Evolutionary conservation across 92 coral and sea anemone species (phyloP).

Genomic region (Hydrozoanthus gracilis): DNA sequence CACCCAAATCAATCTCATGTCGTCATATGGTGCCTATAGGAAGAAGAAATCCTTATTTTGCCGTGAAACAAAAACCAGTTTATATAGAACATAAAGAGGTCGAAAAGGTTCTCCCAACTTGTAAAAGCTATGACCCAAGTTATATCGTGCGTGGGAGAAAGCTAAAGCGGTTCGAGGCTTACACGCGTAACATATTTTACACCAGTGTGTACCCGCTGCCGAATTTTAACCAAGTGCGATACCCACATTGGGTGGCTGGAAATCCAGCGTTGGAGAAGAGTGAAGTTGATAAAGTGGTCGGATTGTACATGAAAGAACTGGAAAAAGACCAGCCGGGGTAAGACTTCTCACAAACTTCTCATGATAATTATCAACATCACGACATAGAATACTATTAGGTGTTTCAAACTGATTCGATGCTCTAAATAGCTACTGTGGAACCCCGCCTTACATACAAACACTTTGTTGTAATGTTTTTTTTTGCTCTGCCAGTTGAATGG

Average conservation of each 20-base stretch:
- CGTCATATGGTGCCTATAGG: neutral
- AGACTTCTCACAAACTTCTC: neutral
- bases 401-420: too few species aligned
- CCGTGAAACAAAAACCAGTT: neutral
- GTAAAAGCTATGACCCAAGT: too few species aligned
- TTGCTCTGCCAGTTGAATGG: too few species aligned
- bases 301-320: neutral
- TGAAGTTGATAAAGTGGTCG: neutral
- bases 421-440: too few species aligned
- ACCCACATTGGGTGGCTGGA: neutral
- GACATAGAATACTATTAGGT: too few species aligned
- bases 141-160: too few species aligned
- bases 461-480: too few species aligned
- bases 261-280: neutral
- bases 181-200: neutral
- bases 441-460: too few species aligned
- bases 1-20: neutral
- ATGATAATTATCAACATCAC: too few species aligned
- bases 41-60: neutral
- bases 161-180: neutral
- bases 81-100: neutral
- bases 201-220: neutral
- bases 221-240: neutral
- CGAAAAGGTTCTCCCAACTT: too few species aligned
- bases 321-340: slow-evolving; percentile 4